Evolutionary conservation across 2,888 invertebrate genomes (phyloP).

Genomic region (Eupithecia dodoneata): DNA sequence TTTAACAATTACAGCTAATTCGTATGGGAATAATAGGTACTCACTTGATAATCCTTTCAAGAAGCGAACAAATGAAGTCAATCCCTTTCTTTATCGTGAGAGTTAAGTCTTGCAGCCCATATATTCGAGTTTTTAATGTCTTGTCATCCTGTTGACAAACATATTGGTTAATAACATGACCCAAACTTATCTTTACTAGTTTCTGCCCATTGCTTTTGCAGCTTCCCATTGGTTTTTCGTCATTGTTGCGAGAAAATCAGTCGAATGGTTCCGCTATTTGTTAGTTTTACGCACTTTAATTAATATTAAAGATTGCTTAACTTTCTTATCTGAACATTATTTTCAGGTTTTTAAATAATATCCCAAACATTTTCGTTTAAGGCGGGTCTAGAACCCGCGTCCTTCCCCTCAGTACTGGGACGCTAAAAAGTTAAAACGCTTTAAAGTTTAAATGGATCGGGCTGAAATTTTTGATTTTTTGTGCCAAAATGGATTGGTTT

Average conservation of each 20-base stretch:
- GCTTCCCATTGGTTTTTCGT: background rate
- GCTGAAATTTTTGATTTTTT: too few relatives aligned
- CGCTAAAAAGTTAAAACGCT: too few relatives aligned
- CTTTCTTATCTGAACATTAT: background rate
- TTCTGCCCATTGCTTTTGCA: background rate
- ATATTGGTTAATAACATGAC: background rate
- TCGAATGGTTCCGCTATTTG: background rate
- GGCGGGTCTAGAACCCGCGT: too few relatives aligned
- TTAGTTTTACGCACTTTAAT: background rate
- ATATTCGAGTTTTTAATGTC: constrained; percentile 69
- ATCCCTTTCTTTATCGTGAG: constrained; percentile 78
- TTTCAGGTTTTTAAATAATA: too few relatives aligned
- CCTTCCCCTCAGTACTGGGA: too few relatives aligned
- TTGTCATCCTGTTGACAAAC: constrained; percentile 69
- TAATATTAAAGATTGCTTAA: background rate
- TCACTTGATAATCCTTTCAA: constrained; percentile 77
- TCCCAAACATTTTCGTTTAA: too few relatives aligned
- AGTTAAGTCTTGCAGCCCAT: constrained; percentile 75
- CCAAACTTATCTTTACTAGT: background rate
- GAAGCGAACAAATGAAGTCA: constrained; percentile 72
- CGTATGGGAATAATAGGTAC: constrained; percentile 38
- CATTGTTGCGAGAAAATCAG: background rate
- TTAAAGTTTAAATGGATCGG: too few relatives aligned
- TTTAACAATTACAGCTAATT: background rate
- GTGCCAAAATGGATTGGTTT: too few relatives aligned